Conservation (phyloP, 2,888 invertebrate species). For the Carcina quercana region DNA sequence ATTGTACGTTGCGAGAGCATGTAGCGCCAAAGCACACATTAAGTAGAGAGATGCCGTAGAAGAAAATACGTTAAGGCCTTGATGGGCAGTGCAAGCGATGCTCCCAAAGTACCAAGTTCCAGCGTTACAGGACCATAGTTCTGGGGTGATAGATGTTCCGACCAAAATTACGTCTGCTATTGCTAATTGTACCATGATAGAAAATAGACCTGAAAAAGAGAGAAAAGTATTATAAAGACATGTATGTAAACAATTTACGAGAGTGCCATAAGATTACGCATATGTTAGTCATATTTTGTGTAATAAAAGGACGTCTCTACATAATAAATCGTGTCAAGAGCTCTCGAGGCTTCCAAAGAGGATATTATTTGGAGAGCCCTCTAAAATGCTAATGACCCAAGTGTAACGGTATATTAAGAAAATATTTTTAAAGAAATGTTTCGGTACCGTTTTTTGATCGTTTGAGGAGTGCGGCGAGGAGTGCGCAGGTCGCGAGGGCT, state of each 20-base stretch:
- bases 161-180: constrained; percentile 65
- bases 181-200: constrained; percentile 69
- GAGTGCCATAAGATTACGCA: too few species aligned
- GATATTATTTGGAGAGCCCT: too few species aligned
- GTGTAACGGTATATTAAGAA: too few species aligned
- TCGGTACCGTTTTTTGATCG: constrained; percentile 60
- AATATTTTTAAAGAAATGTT: too few species aligned
- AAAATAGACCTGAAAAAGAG: constrained; percentile 64
- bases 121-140: constrained; percentile 66
- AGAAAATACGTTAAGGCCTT: constrained; percentile 70
- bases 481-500: constrained; percentile 56
- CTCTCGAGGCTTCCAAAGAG: too few species aligned
- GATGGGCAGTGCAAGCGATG: constrained; percentile 65
- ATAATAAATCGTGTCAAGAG: too few species aligned
- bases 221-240: not conserved
- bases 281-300: too few species aligned
- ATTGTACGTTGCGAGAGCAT: constrained; percentile 71
- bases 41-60: constrained; percentile 74
- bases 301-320: too few species aligned
- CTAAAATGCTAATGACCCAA: too few species aligned
- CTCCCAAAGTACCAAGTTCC: constrained; percentile 68
- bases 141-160: constrained; percentile 57
- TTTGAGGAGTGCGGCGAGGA: constrained; percentile 54
- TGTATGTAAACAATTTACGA: too few species aligned
- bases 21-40: constrained; percentile 71